These are phyloP conservation scores for Peromyscus maniculatus DNA, from an alignment of 2,113 vertebrate genomes.

Conservation along the genomic window DNA sequence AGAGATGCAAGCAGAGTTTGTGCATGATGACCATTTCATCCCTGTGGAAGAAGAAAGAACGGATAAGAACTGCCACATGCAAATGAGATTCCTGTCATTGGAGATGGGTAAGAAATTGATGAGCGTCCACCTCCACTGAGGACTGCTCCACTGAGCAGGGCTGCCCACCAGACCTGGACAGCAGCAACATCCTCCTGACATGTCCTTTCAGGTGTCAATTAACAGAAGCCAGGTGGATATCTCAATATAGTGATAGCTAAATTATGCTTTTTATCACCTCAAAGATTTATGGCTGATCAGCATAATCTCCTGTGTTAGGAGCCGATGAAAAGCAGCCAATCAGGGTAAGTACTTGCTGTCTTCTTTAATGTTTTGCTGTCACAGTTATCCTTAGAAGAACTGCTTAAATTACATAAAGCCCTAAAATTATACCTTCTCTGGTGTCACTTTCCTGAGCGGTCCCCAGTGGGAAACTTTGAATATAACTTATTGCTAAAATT, in stretches of 20 bases:
- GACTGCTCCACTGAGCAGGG: neutral
- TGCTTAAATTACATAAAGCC: constrained; percentile 29
- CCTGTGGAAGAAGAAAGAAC: neutral
- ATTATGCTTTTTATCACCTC: neutral
- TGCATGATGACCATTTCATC: neutral
- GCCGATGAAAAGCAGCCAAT: neutral
- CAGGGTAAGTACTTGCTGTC: neutral
- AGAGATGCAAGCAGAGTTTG: neutral
- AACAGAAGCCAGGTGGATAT: neutral
- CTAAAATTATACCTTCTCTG: constrained; percentile 48
- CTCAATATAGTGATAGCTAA: neutral
- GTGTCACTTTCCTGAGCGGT: neutral
- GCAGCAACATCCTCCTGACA: neutral
- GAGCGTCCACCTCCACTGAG: neutral
- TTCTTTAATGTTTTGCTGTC: neutral
- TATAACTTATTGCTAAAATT: constrained; percentile 41
- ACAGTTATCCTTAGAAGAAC: constrained; percentile 36
- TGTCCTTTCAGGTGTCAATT: neutral
- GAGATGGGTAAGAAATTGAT: neutral
- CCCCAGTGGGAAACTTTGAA: constrained; percentile 19
- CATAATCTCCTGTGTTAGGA: neutral
- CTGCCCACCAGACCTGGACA: neutral
- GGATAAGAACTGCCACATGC: neutral
- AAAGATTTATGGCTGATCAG: neutral
- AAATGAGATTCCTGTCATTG: neutral